These are phyloP conservation scores for Sminthurinus signatus DNA, from an alignment of 1,140 invertebrate genomes.

Conservation along the genomic window DNA sequence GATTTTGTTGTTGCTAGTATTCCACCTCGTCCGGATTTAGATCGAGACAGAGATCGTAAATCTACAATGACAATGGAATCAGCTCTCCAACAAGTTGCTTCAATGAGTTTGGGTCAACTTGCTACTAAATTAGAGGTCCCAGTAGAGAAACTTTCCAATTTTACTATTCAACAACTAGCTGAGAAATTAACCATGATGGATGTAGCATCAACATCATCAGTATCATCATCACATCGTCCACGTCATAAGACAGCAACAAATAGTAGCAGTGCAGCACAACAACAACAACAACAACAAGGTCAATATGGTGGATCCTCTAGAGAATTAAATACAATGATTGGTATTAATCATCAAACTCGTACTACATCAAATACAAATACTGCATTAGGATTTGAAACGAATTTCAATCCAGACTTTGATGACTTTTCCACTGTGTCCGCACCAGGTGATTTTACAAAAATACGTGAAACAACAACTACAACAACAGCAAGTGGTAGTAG, in stretches of 20 bases:
- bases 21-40: no score
- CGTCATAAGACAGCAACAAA: no score
- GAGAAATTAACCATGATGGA: conserved; percentile 57
- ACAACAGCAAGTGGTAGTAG: not conserved
- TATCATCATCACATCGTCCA: no score
- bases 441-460: conserved; percentile 15
- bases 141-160: conserved; percentile 65
- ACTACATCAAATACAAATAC: not conserved
- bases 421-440: conserved; percentile 35
- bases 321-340: no score
- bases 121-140: conserved; percentile 67
- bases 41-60: no score
- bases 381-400: conserved; percentile 49
- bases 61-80: conserved; percentile 30
- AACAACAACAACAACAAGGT: no score
- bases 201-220: not conserved
- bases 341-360: not conserved
- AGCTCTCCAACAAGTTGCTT: conserved; percentile 70
- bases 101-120: conserved; percentile 68
- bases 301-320: no score
- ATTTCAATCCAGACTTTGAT: conserved; percentile 49
- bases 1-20: no score
- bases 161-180: conserved; percentile 76
- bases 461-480: not conserved
- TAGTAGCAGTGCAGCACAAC: no score